Base-by-base conservation (phyloP, 2,888 invertebrate genomes). In the Omphaloscelis lunosa region DNA sequence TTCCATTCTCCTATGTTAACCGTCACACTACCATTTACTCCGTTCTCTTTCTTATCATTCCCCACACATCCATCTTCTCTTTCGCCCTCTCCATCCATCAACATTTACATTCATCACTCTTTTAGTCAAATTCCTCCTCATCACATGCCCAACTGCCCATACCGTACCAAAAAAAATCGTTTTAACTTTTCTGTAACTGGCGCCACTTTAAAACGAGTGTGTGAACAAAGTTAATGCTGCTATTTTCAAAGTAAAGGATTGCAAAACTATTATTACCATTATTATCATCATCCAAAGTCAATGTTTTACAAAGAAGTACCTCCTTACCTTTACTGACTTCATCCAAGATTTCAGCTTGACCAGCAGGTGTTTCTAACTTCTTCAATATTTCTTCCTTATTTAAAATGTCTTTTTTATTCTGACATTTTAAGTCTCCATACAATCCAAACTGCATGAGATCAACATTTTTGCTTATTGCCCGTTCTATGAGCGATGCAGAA, bases 401-500 rank as follows among this genome's bases (percentile, higher is more conserved):
- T 5, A 45, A n/a, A 17, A 23, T 59, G 51, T 70, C 29, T 23
- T 39, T 20, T 20, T 41, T 53, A 29, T 17, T 15, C 27, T 41
- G 53, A 23, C n/a, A 27, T 45, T 58, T 62, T 51, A n/a, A 11
- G 29, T 15, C 23, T 45, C 17, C 39, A 62, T 1, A 20, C 12
- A 23, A 62, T 34, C 41, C 27, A 20, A 15, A 34, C 6, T 51
- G 53, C 17, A 5, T 34, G 34, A 17, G 17, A n/a, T 76, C 27
- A 27, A 5, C 15, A 67, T 67, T 61, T 23, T 84, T 75, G 23
- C 61, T 67, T 2, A 70, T 65, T 59, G 48, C 62, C 20, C n/a
- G 12, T 61, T 83, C 53, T 69, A 86, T 67, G 5, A 86, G 69
- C 1, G 83, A 83, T 12, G 83, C 15, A 1, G 86, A 70, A 48